Conservation (phyloP, 2,113 vertebrate genomes). For the Corythoichthys haematopterus region DNA sequence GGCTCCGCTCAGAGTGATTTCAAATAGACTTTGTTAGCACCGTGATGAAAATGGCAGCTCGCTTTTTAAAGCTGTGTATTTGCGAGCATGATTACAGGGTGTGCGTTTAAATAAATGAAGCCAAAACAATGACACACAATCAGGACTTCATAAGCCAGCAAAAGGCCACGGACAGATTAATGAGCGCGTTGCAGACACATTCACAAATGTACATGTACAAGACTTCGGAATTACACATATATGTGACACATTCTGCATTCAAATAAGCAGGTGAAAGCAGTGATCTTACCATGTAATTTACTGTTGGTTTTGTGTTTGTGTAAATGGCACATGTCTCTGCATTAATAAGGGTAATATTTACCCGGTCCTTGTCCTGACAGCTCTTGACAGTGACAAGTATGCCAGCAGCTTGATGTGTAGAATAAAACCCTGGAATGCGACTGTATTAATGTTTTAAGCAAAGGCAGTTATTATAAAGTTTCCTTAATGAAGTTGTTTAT, state of each 20-base stretch:
- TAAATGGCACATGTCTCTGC: conserved; percentile 58
- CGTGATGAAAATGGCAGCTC: conserved; percentile 74
- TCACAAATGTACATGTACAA: conserved; percentile 12
- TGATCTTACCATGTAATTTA: conserved; percentile 63
- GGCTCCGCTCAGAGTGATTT: conserved; percentile 67
- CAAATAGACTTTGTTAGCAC: conserved; percentile 72
- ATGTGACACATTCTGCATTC: conserved; percentile 64
- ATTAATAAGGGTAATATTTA: conserved; percentile 52
- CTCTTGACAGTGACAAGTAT: conserved; percentile 24
- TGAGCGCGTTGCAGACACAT: conserved; percentile 57
- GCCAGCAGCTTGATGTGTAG: conserved; percentile 16
- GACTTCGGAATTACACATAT: conserved; percentile 66
- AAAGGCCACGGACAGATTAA: conserved; percentile 74
- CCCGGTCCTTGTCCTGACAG: conserved; percentile 37
- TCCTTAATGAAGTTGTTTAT: not conserved
- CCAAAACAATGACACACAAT: conserved; percentile 77
- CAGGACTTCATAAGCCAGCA: conserved; percentile 70
- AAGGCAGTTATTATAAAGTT: not conserved
- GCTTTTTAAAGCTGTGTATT: conserved; percentile 69
- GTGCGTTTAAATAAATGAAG: conserved; percentile 75
- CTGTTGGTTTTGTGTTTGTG: conserved; percentile 61
- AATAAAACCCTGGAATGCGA: conserved; percentile 16
- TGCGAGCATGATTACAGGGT: conserved; percentile 73
- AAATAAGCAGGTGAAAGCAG: conserved; percentile 57
- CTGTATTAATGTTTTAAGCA: conserved; percentile 13